Evolutionary conservation across 2,888 invertebrate genomes (phyloP).

Genomic region (Caenorhabditis sp.): DNA sequence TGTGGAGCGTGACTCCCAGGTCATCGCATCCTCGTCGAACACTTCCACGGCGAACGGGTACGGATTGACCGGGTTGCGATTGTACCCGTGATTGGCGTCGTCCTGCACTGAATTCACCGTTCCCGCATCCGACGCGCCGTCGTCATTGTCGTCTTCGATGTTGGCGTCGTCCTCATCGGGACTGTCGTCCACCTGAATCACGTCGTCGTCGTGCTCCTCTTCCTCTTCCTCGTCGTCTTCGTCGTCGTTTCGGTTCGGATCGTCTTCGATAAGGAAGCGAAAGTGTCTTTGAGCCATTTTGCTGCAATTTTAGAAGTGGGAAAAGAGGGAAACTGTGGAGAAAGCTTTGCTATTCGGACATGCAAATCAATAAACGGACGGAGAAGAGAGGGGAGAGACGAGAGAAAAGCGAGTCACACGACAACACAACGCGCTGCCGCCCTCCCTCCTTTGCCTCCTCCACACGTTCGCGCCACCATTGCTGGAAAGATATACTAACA

Average conservation of each 20-base stretch:
- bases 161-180: conserved; percentile 3
- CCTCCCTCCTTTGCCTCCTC: background rate
- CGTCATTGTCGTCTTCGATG: background rate
- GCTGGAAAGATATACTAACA: too few species aligned
- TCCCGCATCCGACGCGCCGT: conserved; percentile 1
- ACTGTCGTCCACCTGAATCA: conserved; percentile 28
- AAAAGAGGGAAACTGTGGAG: too few species aligned
- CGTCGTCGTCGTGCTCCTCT: background rate
- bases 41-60: conserved; percentile 1
- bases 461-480: too few species aligned
- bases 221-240: background rate
- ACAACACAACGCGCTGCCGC: background rate
- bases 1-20: conserved; percentile 37
- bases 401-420: conserved; percentile 12
- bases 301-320: too few species aligned
- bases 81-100: too few species aligned
- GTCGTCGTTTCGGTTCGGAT: background rate
- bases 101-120: too few species aligned
- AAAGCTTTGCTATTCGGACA: background rate
- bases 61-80: too few species aligned
- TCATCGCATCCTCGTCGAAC: conserved; percentile 26
- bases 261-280: background rate
- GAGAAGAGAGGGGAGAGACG: conserved; percentile 6
- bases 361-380: conserved; percentile 25
- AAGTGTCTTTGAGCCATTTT: background rate